Evolutionary conservation across 2,888 invertebrate genomes (phyloP), one percentile per base, ranked within the genome.

Genomic region (Trachelus troglodyta): DNA sequence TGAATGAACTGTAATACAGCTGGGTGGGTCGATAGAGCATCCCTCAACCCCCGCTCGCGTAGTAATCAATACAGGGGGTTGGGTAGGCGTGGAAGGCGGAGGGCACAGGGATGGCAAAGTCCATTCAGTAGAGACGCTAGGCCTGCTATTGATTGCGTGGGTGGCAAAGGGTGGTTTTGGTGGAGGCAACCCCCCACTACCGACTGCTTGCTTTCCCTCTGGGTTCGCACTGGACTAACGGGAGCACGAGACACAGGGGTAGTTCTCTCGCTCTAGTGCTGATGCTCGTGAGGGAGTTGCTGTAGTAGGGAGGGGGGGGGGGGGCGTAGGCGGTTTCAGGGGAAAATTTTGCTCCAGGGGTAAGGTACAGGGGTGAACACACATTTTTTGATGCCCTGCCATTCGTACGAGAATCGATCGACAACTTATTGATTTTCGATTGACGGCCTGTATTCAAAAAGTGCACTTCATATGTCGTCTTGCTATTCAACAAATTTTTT

Each of bases 1-100:
- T 91, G 91, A 91, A 91, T 91, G 91, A 91, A 91, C 85, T 83
- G 88, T 86, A 88, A 87, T 88, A 89, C 90, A 90, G 90, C 89
- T 90, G 89, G 89, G 85, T 82, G 88, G 90, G 86, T 91, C 91
- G 90, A 91, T 91, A 88, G 89, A 90, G 89, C 90, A 81, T 78
- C 81, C 76, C 85, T 34, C 69, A 73, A 74, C 79, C 77, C 75
- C 40, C 76, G 15, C 74, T 81, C 80, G 83, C 87, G 89, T 90
- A 90, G 90, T 90, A 90, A 90, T 90, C 90, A 90, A 90, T 90
- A 90, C 87, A 85, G 86, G 86, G 85, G 85, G 87, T 85, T 85
- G 87, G 83, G 77, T 76, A 81, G 83, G 81, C 85, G 85, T 85
- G 87, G 87, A 86, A 80, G 84, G 85, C 84, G 87, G 87, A 86